These are phyloP conservation scores for Murina feae DNA, from an alignment of 2,113 vertebrate genomes.

Conservation along the genomic window DNA sequence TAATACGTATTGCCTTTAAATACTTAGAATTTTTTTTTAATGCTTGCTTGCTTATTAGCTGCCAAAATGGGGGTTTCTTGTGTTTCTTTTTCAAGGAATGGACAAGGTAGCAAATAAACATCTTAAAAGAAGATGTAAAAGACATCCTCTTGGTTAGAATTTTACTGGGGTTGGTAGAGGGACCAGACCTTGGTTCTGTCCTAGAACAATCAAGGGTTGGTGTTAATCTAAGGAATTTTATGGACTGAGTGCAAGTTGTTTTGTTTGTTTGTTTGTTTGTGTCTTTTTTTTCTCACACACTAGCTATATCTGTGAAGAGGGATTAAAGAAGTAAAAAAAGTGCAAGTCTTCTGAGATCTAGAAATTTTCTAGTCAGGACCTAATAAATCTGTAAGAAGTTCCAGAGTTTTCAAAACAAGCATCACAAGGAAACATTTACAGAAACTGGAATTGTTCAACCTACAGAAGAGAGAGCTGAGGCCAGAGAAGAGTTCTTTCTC, in stretches of 20 bases:
- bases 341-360: background rate
- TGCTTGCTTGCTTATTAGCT: background rate
- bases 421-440: background rate
- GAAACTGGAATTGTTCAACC: background rate
- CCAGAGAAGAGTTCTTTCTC: background rate
- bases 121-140: too few species aligned
- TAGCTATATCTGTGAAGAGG: background rate
- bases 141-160: background rate
- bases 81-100: background rate
- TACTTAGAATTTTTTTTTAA: background rate
- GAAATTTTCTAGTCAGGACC: background rate
- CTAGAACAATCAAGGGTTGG: background rate
- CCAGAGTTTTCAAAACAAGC: conserved; percentile 23
- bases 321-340: conserved; percentile 1
- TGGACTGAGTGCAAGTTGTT: background rate
- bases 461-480: background rate
- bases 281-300: background rate
- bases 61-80: background rate
- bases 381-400: background rate
- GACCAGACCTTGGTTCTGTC: background rate
- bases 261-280: too few species aligned
- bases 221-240: background rate
- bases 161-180: background rate
- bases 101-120: background rate
- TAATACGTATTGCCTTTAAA: background rate